Evolutionary conservation across 2,113 vertebrate species (phyloP).

Genomic region (Microtus ochrogaster): DNA sequence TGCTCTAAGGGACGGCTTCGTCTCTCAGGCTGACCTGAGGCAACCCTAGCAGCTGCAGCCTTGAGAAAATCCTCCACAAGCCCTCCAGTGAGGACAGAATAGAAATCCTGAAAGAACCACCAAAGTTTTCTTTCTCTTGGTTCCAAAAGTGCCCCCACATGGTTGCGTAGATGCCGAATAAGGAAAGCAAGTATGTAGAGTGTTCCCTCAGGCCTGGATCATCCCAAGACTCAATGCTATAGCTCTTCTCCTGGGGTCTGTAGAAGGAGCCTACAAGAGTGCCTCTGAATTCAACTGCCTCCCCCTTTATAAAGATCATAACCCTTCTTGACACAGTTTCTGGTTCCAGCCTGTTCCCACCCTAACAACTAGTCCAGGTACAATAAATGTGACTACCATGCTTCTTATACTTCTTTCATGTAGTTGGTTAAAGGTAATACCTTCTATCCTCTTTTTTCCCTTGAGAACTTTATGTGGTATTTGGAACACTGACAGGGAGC

Average conservation of each 20-base stretch:
- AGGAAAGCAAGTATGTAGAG: not conserved
- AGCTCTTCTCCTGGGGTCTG: not conserved
- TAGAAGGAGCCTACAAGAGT: not conserved
- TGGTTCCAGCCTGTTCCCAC: not conserved
- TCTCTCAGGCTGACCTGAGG: conserved; percentile 60
- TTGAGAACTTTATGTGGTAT: no score
- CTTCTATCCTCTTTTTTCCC: not conserved
- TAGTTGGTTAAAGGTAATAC: not conserved
- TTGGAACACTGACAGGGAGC: not conserved
- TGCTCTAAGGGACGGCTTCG: not conserved
- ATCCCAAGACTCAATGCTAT: not conserved
- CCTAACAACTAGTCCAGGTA: not conserved
- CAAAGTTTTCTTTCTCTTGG: not conserved
- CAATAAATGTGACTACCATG: not conserved
- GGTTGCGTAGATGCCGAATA: not conserved
- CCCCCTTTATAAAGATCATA: not conserved
- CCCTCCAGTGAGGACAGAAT: conserved; percentile 25
- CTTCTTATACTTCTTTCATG: not conserved
- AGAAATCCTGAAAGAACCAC: not conserved
- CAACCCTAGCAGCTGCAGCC: conserved; percentile 62
- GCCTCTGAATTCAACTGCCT: not conserved
- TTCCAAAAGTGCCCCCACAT: not conserved
- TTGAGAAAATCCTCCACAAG: conserved; percentile 58
- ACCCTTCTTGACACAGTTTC: not conserved
- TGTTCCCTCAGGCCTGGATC: not conserved